Evolutionary conservation across 2,797 vertebrate species (phyloP), one percentile per base, ranked within the genome.

Genomic region (Enteromius fasciolatus): DNA sequence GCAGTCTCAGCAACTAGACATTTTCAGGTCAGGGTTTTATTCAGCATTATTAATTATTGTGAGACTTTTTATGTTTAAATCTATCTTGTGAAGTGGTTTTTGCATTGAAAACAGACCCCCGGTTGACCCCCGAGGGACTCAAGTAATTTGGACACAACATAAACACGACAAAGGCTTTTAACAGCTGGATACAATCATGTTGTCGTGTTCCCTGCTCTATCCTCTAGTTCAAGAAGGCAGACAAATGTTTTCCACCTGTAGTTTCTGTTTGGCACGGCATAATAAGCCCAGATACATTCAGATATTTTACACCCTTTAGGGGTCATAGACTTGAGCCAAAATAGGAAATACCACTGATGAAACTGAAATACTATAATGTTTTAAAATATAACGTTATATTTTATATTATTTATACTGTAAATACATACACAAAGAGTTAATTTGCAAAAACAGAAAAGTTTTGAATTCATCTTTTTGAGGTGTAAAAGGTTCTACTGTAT

Each of bases 181-280:
- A 78, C 89, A 90, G 84, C 84, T 89, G 85, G 76, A 84, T 75
- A 10, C 69, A 85, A 87, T 89, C 78, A 85, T 80, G 44, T 54
- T 54, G 76, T 76, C 70, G 20, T 85, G 76, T 87, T 86, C 68
- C 64, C 80, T 66, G 14, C 50, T 64, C 54, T 36, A 18, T 20
- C 28, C 23, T 80, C 59, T 85, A 64, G 76, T 81, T 83, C 86
- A 36, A 9, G 67, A 64, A 87, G 46, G 4, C 87, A 85, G 87
- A 90, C 86, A 86, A 92, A 93, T 90, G 87, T 87, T 86, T 93
- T 83, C 91, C 92, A 94, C 93, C 92, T 94, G 94, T 91, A 90
- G 90, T 64, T 69, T 85, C 41, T 70, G 44, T 87, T 84, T 84
- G 75, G 46, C 78, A 44, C 50, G 63, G 68, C 78, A 78, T 73